Conservation (phyloP, 2,888 invertebrate species). For the Melanotus villosus region DNA sequence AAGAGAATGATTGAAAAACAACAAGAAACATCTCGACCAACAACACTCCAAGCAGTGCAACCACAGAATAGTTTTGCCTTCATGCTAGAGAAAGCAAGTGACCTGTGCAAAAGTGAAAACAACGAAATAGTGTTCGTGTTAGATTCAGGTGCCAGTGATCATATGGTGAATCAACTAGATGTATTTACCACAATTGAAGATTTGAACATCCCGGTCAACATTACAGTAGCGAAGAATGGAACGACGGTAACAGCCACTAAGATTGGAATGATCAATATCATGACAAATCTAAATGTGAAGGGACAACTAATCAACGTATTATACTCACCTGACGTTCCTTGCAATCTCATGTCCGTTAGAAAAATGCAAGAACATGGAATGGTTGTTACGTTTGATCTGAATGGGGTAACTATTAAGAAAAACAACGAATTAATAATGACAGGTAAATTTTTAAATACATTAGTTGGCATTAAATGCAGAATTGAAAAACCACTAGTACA, state of each 20-base stretch:
- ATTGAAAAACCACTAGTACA: not conserved
- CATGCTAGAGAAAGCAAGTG: constrained; percentile 12
- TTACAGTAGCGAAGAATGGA: constrained; percentile 42
- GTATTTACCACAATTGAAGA: constrained; percentile 11
- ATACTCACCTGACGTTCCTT: constrained; percentile 10
- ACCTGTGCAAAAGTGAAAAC: not conserved
- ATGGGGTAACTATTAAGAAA: not conserved
- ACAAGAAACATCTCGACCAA: not conserved
- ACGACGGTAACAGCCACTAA: constrained; percentile 38
- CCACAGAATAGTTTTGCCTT: constrained; percentile 34
- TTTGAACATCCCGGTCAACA: constrained; percentile 36
- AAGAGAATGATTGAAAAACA: not conserved
- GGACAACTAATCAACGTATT: constrained; percentile 9
- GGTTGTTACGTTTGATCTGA: not conserved
- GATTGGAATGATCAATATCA: constrained; percentile 3
- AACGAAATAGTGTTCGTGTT: constrained; percentile 37
- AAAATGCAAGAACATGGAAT: not conserved
- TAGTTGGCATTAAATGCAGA: not conserved
- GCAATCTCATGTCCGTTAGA: constrained; percentile 17
- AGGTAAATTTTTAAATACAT: not conserved
- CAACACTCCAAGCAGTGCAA: not conserved
- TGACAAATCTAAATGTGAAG: not conserved
- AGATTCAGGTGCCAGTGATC: constrained; percentile 48
- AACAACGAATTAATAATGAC: not conserved
- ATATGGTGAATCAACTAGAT: constrained; percentile 41